Base-by-base conservation (phyloP, 2,797 vertebrate species). In the Clarias platycephalus region DNA sequence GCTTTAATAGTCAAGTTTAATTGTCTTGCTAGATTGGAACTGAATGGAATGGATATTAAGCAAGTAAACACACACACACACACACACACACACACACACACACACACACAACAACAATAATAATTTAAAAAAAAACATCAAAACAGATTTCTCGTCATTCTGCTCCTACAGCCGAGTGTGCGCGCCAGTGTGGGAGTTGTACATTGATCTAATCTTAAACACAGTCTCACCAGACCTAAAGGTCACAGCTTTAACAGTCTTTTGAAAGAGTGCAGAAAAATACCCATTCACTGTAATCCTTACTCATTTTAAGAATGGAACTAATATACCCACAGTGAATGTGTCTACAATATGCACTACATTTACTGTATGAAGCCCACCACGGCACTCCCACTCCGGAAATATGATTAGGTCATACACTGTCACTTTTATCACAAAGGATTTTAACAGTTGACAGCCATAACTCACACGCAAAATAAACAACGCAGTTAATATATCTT, bases 231-330 rank as follows among this genome's bases (percentile, higher is more conserved):
- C 26, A 81, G 68, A 64, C 53, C 28, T 87, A 89, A 89, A 89
- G 87, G 85, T 88, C 82, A 87, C n/a, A 80, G 15, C 5, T 60
- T 87, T 68, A 84, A 85, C 49, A 70, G 1, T 22, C 34, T 31
- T 86, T 37, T 58, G 57, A 84, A 85, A 71, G 70, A 72, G 34
- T 8, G 37, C 68, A 77, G 28, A 68, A n/a, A 83, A 80, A 77
- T 79, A 20, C 28, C 71, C 55, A 72, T 76, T 70, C 79, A 85
- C 68, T 85, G 63, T 75, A 88, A 8, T 15, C 31, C 63, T 88
- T 84, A 89, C 79, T 77, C 87, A 89, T 85, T 85, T 83, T 86
- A 80, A 83, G 77, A 86, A 85, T 82, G 83, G 85, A 86, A 84
- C 49, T 68, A 12, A 9, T 62, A 24, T 79, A 62, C 70, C 75